These are phyloP conservation scores for Ceratina japonica DNA, from an alignment of 1,140 invertebrate genomes.

Conservation along the genomic window DNA sequence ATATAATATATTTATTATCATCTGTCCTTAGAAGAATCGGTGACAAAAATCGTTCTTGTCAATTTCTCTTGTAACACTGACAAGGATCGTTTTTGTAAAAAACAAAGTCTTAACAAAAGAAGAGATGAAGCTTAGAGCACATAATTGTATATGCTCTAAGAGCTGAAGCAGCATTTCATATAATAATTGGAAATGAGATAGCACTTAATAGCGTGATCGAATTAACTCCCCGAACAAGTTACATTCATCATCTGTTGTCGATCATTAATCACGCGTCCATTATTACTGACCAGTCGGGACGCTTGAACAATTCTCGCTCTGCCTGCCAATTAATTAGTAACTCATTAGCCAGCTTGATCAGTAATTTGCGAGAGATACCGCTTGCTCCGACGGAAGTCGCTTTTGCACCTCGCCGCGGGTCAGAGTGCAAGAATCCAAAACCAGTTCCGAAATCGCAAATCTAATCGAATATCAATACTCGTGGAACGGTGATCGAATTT, in stretches of 20 bases:
- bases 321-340: constrained; percentile 9
- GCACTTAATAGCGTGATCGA: not conserved
- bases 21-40: too few species aligned
- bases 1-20: too few species aligned
- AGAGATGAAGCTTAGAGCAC: too few species aligned
- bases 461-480: too few species aligned
- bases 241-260: not conserved
- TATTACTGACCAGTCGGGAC: constrained; percentile 6
- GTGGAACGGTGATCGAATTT: not conserved
- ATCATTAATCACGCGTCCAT: constrained; percentile 25
- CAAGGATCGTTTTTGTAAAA: too few species aligned
- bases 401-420: constrained; percentile 35
- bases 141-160: too few species aligned
- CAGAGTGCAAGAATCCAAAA: constrained; percentile 8
- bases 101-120: too few species aligned
- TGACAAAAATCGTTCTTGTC: too few species aligned
- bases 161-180: too few species aligned
- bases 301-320: constrained; percentile 33
- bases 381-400: constrained; percentile 31
- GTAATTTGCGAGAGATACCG: not conserved
- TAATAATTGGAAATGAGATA: too few species aligned
- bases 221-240: not conserved
- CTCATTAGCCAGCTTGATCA: constrained; percentile 43
- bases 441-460: not conserved
- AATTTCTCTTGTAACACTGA: too few species aligned